phyloP scores from a whole-genome alignment of 2,797 vertebrate genomes.

The Tapirus indicus region DNA sequence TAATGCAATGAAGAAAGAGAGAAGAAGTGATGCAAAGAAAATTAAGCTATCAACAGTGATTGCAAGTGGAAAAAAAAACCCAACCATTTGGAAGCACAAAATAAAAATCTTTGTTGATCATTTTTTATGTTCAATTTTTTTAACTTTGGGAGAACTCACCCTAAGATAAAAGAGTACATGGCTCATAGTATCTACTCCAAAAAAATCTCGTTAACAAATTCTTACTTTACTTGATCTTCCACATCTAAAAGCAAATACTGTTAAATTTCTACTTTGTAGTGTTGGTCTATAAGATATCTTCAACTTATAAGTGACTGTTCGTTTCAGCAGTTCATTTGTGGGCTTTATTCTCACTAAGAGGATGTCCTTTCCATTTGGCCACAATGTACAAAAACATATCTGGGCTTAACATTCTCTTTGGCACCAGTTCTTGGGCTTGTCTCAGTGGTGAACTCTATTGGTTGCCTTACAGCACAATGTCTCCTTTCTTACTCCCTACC shows the following conservation, averaged over 20 bases:
- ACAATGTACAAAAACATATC: not conserved
- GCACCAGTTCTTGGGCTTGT: not conserved
- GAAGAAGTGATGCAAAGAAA: not conserved
- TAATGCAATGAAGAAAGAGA: slow-evolving; percentile 25
- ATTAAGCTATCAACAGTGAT: slow-evolving; percentile 25
- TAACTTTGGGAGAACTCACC: slow-evolving; percentile 25
- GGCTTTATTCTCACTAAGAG: not conserved
- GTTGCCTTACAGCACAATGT: not conserved
- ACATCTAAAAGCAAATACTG: not conserved
- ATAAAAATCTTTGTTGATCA: slow-evolving; percentile 19
- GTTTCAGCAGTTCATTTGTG: not conserved
- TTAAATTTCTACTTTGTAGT: not conserved
- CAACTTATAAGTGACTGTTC: not conserved
- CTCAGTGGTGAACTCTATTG: not conserved
- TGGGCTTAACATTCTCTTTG: not conserved
- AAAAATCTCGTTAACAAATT: not conserved
- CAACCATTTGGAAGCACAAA: not conserved
- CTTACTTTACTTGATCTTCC: not conserved
- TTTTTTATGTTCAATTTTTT: slow-evolving; percentile 45
- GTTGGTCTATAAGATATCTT: not conserved
- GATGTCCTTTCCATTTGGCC: not conserved
- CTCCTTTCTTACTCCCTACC: not conserved
- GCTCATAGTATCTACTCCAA: not conserved
- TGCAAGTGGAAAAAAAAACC: not conserved
- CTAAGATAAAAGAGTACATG: not conserved